Evolutionary conservation across 2,797 vertebrate genomes (phyloP), one percentile per base, ranked within the genome.

Genomic region (Zenarchopterus dispar): DNA sequence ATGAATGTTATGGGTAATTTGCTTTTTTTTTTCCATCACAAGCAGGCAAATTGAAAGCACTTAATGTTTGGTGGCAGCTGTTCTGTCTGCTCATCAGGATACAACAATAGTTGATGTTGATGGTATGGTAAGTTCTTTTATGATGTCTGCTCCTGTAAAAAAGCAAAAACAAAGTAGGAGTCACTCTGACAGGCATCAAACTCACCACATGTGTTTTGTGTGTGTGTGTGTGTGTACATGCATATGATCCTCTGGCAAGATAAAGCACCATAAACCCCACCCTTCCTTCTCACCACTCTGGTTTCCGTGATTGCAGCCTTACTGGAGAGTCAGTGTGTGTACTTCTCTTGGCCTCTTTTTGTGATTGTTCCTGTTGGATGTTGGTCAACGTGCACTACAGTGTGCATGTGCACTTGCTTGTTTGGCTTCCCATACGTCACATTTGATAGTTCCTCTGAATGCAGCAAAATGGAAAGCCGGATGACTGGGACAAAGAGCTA

Each of bases 361-460:
- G 2, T 1, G 4, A 1, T 13, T 69, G 2, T 23, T 44, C 19
- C 16, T 24, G 22, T 50, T 58, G 45, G 4, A 15, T 73, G 59
- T 46, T 26, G 22, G 18, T 64, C 22, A 5, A 24, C 57, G 46
- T 73, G 45, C 46, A 2, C 47, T 48, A 22, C 55, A 62, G 53
- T 68, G 70, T 36, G 23, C 8, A 15, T 54, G 18, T 59, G 36
- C 44, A 10, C 70, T 62, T 75, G 36, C 53, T 62, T 78, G 71
- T 78, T 80, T 84, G 62, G 62, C 64, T 83, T 85, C 78, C 72
- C 71, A 45, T 85, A 60, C 65, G 62, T 81, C 85, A 80, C 66
- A 71, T 82, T 74, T 88, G 86, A 85, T 77, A 70, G 77, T 39
- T 75, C 59, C 63, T 85, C 75, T 89, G 78, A 89, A 77, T 78